Percentiles rank a stretch among this genome's conserved stretches.
Evolutionary conservation across 2,113 vertebrate genomes (phyloP).

Genomic region (Chionis minor): DNA sequence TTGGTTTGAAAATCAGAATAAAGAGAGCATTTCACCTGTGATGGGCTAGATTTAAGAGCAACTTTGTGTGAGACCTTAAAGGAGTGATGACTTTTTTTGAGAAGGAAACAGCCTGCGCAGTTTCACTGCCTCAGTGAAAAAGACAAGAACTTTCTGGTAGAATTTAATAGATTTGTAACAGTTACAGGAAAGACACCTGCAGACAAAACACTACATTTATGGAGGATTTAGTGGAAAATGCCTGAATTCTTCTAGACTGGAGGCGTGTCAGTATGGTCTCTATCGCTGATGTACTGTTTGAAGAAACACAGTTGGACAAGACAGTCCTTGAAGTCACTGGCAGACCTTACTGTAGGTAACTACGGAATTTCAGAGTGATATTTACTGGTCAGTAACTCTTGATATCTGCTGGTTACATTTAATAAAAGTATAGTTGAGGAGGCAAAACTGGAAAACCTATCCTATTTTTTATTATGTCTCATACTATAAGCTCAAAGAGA

Average conservation of each 20-base stretch:
- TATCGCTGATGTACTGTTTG: neutral
- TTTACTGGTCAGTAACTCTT: neutral
- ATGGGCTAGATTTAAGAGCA: neutral
- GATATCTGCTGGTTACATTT: neutral
- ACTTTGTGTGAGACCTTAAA: neutral
- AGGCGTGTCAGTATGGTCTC: neutral
- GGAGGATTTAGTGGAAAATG: neutral
- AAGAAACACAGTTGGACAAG: neutral
- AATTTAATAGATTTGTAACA: neutral
- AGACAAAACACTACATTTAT: neutral
- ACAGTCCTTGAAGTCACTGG: neutral
- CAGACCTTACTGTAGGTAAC: neutral
- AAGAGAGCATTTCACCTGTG: neutral
- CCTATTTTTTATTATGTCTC: neutral
- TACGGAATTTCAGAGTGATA: neutral
- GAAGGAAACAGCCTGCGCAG: neutral
- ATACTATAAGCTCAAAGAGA: neutral
- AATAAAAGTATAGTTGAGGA: neutral
- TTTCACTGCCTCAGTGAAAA: neutral
- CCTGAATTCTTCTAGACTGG: neutral
- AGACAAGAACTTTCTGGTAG: neutral
- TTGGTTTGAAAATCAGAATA: neutral
- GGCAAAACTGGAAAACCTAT: neutral
- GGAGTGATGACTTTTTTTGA: neutral
- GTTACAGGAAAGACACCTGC: slow-evolving; percentile 4